Evolutionary conservation across 2,797 vertebrate species (phyloP), one percentile per base, ranked within the genome.

Genomic region (Xenopus petersii): DNA sequence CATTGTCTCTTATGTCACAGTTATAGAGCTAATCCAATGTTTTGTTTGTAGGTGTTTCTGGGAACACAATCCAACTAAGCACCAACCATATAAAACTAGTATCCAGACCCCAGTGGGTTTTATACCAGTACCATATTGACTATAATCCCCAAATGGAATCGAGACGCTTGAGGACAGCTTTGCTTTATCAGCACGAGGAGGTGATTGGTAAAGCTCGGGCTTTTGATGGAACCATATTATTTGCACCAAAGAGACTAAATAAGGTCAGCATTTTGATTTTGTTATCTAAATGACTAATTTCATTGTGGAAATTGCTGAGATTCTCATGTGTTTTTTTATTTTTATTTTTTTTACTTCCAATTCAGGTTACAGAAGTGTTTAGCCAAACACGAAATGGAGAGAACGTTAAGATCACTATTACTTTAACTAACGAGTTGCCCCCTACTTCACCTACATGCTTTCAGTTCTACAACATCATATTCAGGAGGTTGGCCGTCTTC

Each of bases 391-490:
- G 88, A 47, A 91, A 88, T 17, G 93, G 92, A 61, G 95, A 98
- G 69, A 90, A 87, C 2, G 94, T 99, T 81, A 88, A 88, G 84
- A 91, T 99, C 66, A 96, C 92, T 0, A 84, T 99, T 68, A 96
- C 93, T 0, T 64, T 99, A 82, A 97, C 96, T 7, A 98, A 95
- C 33, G 95, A 98, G 59, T 86, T 99, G 60, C 94, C 94, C 0
- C 95, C 97, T 0, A 92, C 93, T 0, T 98, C 97, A 1, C 95
- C 96, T 13, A 93, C 70, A 7, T 98, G 96, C 81, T 86, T 98
- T 73, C 98, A 98, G 70, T 96, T 99, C 77, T 98, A 98, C 84
- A 98, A 97, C 81, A 94, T 98, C 72, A 92, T 98, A 61, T 98
- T 98, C 80, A 92, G 89, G 86, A 95, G 94, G 97, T 88, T 97